Evolutionary conservation across 2,888 invertebrate species (phyloP), one percentile per base, ranked within the genome.

Genomic region (Drosophila picticornis): DNA sequence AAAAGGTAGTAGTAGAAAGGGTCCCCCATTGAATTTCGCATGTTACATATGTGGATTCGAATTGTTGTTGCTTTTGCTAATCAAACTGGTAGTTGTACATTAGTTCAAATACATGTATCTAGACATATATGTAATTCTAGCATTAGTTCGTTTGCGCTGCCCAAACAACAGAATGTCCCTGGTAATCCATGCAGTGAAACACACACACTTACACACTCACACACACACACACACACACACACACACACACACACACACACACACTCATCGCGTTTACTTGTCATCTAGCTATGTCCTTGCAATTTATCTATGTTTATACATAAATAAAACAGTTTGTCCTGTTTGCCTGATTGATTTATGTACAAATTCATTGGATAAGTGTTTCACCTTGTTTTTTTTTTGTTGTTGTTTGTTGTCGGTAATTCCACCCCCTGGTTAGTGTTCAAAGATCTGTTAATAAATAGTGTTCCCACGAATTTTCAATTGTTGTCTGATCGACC

Each of bases 31-130:
- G 71, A 86, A 75, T 86, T 84, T 81, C 87, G 73, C 87, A 84
- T 67, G 81, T 85, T 88, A 83, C 73, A 85, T 75, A 65, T 89
- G 71, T 85, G 80, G 83, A 85, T 85, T 85, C 85, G 85, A 89
- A 89, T 85, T 87, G 64, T 80, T 75, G 57, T 70, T 81, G 52
- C 40, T 61, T 59, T 59, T 29, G 50, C 52, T 62, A 71, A 58
- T 61, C 59, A 73, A 72, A 65, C 60, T 64, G 50, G 40, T 52
- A 60, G 65, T 79, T 78, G 61, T 81, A 70, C 67, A 72, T 48
- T 74, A 61, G 38, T 76, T 66, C 61, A 75, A 63, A 57, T 68
- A 60, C 56, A 69, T 72, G 50, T 59, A 7, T 60, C 36, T 71
- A 59, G 48, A 52, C 58, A 40, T 67, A 57, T 46, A 43, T 52